Evolutionary conservation across 2,888 invertebrate species (phyloP), one percentile per base, ranked within the genome.

Genomic region (Piscicola geometra): DNA sequence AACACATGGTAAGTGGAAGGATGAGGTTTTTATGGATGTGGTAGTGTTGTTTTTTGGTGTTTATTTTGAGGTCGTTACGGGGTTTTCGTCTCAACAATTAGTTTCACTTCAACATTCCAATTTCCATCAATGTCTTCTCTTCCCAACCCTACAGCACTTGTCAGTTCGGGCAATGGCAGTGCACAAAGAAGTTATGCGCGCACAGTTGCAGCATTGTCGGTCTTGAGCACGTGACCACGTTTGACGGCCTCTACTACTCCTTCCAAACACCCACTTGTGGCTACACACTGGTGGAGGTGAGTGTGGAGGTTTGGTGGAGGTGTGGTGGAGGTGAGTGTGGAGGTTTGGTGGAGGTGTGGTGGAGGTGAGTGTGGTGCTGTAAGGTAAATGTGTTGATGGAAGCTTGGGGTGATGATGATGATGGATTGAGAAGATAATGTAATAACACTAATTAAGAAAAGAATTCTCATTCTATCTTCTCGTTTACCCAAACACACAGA

Each of bases 201-300:
- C 77, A 81, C 33, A 80, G 80, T 5, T 83, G 83, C 76, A 79
- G 78, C n/a, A 76, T 82, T 32, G 76, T 81, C 67, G 82, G 82
- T 21, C 74, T 81, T 68, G 80, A 81, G n/a, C 82, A 83, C 68
- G 75, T 82, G 47, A 79, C 77, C 21, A 83, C 83, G 1, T 83
- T 83, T 74, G 83, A 83, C 75, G 82, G 83, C 28, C 75, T 80
- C 2, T 71, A 78, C 35, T 82, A 81, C 77, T 80, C 81, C n/a
- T 81, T 81, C 67, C 73, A 77, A 15, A 78, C 79, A 1, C 75
- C 75, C 0, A 69, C 64, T 18, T 82, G 81, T 76, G 52, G 70
- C 52, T 82, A 80, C 76, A 79, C 77, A 3, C 77, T 81, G 25
- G 78, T 81, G 30, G 70, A 79, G 76, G 81, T 81, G 50, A 66